Evolutionary conservation across 2,888 invertebrate species (phyloP).

Genomic region (Reticulitermes lucifugus): DNA sequence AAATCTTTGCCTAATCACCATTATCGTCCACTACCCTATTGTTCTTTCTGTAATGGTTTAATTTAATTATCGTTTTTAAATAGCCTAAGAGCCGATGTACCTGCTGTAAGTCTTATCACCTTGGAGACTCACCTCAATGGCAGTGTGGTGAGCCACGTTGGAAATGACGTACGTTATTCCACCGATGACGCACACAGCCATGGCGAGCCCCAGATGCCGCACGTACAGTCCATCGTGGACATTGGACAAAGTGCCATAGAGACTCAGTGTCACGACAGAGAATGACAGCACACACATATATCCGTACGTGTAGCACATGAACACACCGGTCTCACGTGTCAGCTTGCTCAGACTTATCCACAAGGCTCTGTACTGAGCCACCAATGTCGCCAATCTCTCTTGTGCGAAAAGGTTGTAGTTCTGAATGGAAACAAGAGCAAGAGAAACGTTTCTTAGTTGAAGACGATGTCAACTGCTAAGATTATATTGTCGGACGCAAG

Average conservation of each 20-base stretch:
- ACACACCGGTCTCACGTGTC: conserved; percentile 16
- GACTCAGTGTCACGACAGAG: conserved; percentile 1
- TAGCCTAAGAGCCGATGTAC: too few species aligned
- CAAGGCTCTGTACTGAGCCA: conserved; percentile 7
- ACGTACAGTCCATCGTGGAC: not conserved
- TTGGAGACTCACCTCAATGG: not conserved
- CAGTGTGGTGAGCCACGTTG: conserved; percentile 12
- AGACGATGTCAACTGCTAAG: too few species aligned
- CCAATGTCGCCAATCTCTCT: not conserved
- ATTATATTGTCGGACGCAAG: too few species aligned
- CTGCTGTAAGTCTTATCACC: too few species aligned
- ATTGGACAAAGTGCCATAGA: conserved; percentile 21
- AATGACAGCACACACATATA: not conserved
- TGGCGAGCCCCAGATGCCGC: not conserved
- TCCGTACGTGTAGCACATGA: conserved; percentile 35
- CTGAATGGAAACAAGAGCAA: not conserved
- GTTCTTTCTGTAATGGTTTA: too few species aligned
- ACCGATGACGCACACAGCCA: not conserved
- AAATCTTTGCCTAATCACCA: too few species aligned
- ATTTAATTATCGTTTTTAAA: too few species aligned
- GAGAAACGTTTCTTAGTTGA: too few species aligned
- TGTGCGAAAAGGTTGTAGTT: not conserved
- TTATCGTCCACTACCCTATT: not conserved
- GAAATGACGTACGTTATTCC: not conserved
- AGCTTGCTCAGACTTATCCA: conserved; percentile 1